phyloP scores from a whole-genome alignment of 2,113 vertebrate species.

The Dipodomys merriami region DNA sequence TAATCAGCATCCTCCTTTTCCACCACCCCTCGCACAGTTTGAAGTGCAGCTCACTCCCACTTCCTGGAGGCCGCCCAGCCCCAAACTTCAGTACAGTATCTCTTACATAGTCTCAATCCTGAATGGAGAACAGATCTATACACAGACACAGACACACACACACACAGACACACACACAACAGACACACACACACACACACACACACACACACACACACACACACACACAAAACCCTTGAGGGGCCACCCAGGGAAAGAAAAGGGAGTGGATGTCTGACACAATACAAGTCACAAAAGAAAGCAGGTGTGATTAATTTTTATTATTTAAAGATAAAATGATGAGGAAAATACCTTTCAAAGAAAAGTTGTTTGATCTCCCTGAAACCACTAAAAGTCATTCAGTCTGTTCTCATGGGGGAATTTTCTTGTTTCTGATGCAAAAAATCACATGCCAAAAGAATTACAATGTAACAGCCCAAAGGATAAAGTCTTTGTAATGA shows the following conservation, averaged over 20 bases:
- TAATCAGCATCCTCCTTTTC: constrained; percentile 95
- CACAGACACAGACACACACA: background rate
- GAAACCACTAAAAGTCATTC: background rate
- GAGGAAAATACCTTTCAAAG: constrained; percentile 12
- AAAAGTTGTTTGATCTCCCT: constrained; percentile 42
- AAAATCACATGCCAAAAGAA: background rate
- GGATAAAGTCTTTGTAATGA: background rate
- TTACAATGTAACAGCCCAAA: background rate
- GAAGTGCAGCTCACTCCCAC: constrained; percentile 91
- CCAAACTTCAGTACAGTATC: constrained; percentile 76
- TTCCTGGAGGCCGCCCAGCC: constrained; percentile 91
- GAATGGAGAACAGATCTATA: constrained; percentile 14
- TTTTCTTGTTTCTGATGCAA: constrained; percentile 27
- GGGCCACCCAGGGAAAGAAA: constrained; percentile 67
- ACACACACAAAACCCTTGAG: background rate
- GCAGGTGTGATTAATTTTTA: background rate
- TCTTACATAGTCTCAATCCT: constrained; percentile 23
- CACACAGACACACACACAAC: background rate
- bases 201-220: background rate
- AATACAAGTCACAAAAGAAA: constrained; percentile 2
- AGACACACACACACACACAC: background rate
- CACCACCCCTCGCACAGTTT: constrained; percentile 86
- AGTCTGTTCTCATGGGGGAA: constrained; percentile 35
- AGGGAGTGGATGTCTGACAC: background rate
- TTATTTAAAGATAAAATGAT: constrained; percentile 3